A percentile compares a stretch with the other conserved stretches of the same genome.
phyloP scores from a whole-genome alignment of 1,140 invertebrate genomes.

The Chrysopa pallens region DNA sequence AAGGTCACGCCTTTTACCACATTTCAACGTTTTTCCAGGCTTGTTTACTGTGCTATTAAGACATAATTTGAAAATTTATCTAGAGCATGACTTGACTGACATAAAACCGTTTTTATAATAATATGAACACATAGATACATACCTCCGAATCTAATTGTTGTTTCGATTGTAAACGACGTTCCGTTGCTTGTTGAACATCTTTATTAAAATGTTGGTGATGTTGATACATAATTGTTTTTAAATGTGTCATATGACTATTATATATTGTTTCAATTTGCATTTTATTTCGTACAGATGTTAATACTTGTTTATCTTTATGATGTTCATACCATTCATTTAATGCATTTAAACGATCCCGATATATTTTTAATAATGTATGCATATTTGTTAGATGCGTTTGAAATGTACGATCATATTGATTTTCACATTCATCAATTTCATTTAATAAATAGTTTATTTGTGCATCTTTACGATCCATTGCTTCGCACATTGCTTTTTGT shows the following conservation, averaged over 20 bases:
- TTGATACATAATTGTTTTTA: neutral
- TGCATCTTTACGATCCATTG: constrained; percentile 42
- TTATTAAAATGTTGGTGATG: neutral
- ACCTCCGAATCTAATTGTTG: no score
- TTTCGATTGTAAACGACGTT: no score
- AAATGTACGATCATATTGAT: constrained; percentile 45
- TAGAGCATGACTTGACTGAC: no score
- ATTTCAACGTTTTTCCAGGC: no score
- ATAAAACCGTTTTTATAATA: no score
- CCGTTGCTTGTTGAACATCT: neutral
- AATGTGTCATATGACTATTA: neutral
- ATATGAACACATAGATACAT: no score
- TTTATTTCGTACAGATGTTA: neutral
- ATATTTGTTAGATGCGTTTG: constrained; percentile 49
- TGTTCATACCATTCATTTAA: neutral
- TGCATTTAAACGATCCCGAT: neutral
- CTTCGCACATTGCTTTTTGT: constrained; percentile 34
- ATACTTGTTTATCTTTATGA: neutral
- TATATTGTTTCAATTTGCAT: neutral
- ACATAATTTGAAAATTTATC: no score
- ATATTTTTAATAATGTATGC: constrained; percentile 18
- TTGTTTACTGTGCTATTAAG: no score
- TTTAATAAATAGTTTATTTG: constrained; percentile 39
- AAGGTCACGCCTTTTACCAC: no score
- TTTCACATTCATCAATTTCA: constrained; percentile 45